phyloP scores from a whole-genome alignment of 2,797 vertebrate genomes.

The Enteromius radiatus region DNA sequence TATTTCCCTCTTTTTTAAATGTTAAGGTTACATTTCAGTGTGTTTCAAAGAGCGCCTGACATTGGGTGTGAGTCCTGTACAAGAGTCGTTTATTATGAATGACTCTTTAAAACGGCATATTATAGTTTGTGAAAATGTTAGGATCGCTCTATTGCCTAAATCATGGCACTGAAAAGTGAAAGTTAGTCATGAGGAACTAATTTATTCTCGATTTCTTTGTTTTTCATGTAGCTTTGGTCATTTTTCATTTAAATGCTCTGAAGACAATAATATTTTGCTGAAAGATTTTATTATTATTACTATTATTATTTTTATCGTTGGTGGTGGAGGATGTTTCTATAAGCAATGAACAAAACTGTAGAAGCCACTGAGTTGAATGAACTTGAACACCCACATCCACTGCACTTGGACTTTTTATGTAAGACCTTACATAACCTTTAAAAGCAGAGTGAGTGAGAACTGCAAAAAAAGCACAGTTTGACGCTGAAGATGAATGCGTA shows the following conservation, averaged over 20 bases:
- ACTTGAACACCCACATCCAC: neutral
- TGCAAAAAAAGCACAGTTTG: constrained; percentile 3
- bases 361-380: neutral
- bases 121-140: neutral
- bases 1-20: constrained; percentile 19
- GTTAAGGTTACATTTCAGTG: constrained; percentile 1
- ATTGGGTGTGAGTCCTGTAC: neutral
- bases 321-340: neutral
- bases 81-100: neutral
- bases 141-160: neutral
- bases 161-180: too few species aligned
- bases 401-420: constrained; percentile 2
- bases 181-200: neutral
- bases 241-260: neutral
- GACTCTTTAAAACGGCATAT: neutral
- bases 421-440: constrained; percentile 34
- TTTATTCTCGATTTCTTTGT: neutral
- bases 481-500: neutral
- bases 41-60: neutral
- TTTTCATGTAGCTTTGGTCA: neutral
- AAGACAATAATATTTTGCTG: neutral
- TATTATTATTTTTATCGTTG: neutral
- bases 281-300: neutral
- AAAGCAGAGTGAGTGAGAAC: neutral
- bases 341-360: neutral